Evolutionary conservation across 35 echinoderm and acorn worm species (phyloP).

Genomic region (Apostichopus californicus): DNA sequence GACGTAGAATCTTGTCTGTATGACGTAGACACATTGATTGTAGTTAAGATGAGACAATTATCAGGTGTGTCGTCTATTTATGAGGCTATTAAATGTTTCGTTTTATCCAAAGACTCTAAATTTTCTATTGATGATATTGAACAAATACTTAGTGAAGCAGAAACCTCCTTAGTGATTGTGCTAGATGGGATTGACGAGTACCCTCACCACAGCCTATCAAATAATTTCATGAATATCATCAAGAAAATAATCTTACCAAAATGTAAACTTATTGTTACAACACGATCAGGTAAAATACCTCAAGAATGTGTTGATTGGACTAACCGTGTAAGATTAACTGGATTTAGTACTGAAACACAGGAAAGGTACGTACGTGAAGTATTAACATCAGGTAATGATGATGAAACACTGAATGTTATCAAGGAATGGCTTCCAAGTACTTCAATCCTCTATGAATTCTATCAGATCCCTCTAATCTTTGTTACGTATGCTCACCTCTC

Average conservation of each 20-base stretch:
- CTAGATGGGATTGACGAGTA: slow-evolving; percentile 16
- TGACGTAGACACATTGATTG: not conserved
- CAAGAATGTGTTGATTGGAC: not conserved
- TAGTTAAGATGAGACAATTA: not conserved
- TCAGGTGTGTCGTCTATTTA: not conserved
- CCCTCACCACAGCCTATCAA: not conserved
- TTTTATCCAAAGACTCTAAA: not conserved
- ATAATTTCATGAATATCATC: not conserved
- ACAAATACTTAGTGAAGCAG: not conserved
- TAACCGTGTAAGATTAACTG: not conserved
- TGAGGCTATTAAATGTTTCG: not conserved
- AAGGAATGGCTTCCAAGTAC: not conserved
- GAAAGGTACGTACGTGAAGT: not conserved
- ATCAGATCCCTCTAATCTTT: not conserved
- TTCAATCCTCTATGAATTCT: not conserved
- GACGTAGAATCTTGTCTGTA: not conserved
- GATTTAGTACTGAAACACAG: not conserved
- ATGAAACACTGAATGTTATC: not conserved
- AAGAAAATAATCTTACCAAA: not conserved
- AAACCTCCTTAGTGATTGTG: not conserved
- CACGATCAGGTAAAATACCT: not conserved
- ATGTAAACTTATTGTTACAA: not conserved
- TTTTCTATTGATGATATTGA: not conserved
- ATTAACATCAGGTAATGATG: not conserved
- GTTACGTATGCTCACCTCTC: not conserved